Conservation (phyloP, 2,113 vertebrate genomes). For the Aegotheles bennettii region DNA sequence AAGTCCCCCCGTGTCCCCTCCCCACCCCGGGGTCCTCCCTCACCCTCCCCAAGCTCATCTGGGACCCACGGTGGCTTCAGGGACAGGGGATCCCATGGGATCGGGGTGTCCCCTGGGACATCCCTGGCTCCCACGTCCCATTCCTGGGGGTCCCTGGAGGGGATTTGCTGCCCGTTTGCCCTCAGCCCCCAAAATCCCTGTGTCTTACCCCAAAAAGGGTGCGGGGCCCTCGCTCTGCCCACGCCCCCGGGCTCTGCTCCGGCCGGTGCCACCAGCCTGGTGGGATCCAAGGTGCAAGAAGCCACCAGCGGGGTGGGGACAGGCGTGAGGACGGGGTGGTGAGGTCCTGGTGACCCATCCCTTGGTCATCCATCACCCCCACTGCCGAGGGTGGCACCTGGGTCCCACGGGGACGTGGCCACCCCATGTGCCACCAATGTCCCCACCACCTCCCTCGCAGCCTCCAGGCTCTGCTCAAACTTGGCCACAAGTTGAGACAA, state of each 20-base stretch:
- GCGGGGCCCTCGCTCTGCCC: not conserved
- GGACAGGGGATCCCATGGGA: rapidly evolving
- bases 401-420: no score
- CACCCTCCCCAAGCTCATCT: not conserved
- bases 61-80: rapidly evolving
- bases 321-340: not conserved
- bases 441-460: not conserved
- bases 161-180: not conserved
- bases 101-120: no score
- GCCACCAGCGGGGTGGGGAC: not conserved
- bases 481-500: conserved; percentile 1
- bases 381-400: no score
- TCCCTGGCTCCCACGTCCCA: not conserved
- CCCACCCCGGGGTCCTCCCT: not conserved
- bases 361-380: not conserved
- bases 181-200: rapidly evolving
- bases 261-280: not conserved
- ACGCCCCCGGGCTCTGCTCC: rapidly evolving
- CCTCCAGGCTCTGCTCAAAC: not conserved
- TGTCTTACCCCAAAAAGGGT: no score
- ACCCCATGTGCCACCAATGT: no score
- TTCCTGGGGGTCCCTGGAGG: not conserved
- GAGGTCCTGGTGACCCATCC: not conserved
- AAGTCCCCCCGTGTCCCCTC: not conserved
- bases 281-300: not conserved